Evolutionary conservation across 2,797 vertebrate genomes (phyloP), one percentile per base, ranked within the genome.

Genomic region (Rhinophrynus dorsalis): DNA sequence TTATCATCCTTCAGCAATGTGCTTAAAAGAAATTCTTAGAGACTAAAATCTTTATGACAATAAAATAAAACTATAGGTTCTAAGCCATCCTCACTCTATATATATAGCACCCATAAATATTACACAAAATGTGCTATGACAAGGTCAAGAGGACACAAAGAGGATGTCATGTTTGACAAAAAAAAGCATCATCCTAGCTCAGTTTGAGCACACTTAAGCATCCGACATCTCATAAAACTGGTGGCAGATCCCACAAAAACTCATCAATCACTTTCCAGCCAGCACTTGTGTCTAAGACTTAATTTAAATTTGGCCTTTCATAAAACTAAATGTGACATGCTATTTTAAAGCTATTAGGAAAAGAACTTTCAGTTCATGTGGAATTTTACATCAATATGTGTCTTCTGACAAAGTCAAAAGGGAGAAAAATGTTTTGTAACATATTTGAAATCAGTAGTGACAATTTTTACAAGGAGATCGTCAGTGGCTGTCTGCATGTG

Each of bases 301-400:
- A 69, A 80, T 82, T 67, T 79, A 70, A 75, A 76, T 51, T 29
- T 72, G 38, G 67, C 35, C 59, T 48, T 74, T 55, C 67, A 17
- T 74, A 68, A 73, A 52, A 80, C 5, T 48, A 27, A 62, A 78
- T 26, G 55, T 74, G 68, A 79, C 78, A 60, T 15, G 17, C 47
- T 35, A 30, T 45, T 65, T 20, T 13, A 51, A 73, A 74, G 54
- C 62, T 57, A 20, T 52, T 62, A 75, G 65, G 66, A 18, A 58
- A 72, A 77, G 1, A 68, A 57, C 66, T 73, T 44, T 55, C 56
- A 55, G 42, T 55, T 42, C 68, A 51, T 12, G 23, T 4, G 42
- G 26, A 60, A 50, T 21, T 10, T 57, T 12, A 9, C 2, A 71
- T 63, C 32, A 44, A 40, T 3, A 6, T 15, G 24, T 10, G 64